Evolutionary conservation across 2,113 vertebrate species (phyloP), one percentile per base, ranked within the genome.

Genomic region (Guaruba guarouba): DNA sequence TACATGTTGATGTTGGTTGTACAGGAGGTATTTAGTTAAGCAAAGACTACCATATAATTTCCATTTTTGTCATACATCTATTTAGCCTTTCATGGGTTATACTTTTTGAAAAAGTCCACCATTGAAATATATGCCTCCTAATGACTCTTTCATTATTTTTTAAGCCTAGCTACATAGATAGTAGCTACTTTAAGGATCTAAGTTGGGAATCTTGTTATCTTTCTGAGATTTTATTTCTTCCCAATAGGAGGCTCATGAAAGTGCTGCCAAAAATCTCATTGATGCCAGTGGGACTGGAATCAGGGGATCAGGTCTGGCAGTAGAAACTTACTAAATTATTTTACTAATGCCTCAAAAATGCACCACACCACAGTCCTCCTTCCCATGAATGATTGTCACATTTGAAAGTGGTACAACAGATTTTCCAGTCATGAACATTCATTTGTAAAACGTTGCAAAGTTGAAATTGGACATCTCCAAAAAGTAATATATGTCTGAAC

Each of bases 201-300:
- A 29, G 7, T 18, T 33, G 31, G 8, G 7, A 73, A 44, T 55
- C 27, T 55, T 55, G 24, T 59, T 54, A 28, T 28, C 5, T 78
- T 84, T 82, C 33, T 52, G 15, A 75, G 35, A 68, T 71, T 90
- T 79, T 69, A 74, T 86, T 93, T 86, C 37, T 92, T 75, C 44
- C 7, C 18, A 66, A 33, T 7, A 55, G 7, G 11, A 89, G 5
- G 8, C 23, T 69, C 22, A 62, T 69, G 6, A 33, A 89, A 61
- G 11, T 71, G 31, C 12, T 57, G 51, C 48, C n/a, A 89, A 88
- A 25, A 57, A 51, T 57, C 19, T 13, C 13, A 5, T 49, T 54
- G 46, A 15, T 3, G 2, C 2, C 31, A 66, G 24, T n/a, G 22
- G 14, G 9, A 66, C 20, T 61, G 5, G 9, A 76, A 12, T 77